Evolutionary conservation across 2,797 vertebrate species (phyloP).

Genomic region (Phalloptychus januarius): DNA sequence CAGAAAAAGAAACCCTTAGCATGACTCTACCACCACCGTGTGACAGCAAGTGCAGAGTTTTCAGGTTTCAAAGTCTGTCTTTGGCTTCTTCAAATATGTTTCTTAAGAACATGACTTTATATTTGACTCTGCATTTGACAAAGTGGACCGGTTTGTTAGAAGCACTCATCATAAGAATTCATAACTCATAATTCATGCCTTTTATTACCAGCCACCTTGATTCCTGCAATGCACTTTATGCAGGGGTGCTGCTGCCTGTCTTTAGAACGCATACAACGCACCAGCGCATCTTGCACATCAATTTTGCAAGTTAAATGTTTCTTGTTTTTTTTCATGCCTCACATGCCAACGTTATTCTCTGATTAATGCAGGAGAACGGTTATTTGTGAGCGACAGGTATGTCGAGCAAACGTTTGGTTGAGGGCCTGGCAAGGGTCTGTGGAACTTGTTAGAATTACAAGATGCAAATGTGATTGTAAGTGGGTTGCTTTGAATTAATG

Average conservation of each 20-base stretch:
- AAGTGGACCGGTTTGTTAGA: background rate
- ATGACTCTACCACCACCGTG: background rate
- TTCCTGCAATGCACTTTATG: background rate
- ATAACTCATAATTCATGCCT: background rate
- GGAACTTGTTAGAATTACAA: background rate
- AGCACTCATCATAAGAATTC: background rate
- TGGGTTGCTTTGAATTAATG: constrained; percentile 17
- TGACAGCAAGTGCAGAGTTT: background rate
- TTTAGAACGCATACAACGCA: background rate
- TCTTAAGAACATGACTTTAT: background rate
- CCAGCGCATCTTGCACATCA: background rate
- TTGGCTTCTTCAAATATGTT: background rate
- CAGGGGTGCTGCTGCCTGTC: background rate
- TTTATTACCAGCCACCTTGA: background rate
- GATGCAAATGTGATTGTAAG: constrained; percentile 7
- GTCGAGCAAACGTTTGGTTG: background rate
- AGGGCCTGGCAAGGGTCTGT: background rate
- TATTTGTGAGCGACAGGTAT: background rate
- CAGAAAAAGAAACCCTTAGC: background rate
- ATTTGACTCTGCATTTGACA: background rate
- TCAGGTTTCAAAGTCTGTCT: background rate
- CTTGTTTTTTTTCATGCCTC: background rate
- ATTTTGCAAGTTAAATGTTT: background rate
- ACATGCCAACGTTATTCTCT: background rate
- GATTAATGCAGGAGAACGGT: background rate